phyloP scores from a whole-genome alignment of 1,140 invertebrate genomes.

The Cylas formicarius region DNA sequence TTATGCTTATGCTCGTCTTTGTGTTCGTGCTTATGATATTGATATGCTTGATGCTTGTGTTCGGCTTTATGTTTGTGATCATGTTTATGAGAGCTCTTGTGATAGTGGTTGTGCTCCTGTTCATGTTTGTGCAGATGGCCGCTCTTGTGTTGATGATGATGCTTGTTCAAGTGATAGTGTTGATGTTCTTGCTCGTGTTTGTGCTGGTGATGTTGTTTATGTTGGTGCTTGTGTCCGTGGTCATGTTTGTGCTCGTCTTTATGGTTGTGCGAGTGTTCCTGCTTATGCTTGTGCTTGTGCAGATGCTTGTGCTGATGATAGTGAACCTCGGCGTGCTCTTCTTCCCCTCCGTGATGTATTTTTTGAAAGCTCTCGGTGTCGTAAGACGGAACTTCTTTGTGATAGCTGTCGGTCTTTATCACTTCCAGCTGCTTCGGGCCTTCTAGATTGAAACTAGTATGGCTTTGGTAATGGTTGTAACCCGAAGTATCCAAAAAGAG shows the following conservation, averaged over 20 bases:
- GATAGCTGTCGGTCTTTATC: conserved; percentile 27
- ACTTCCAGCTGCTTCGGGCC: conserved; percentile 31
- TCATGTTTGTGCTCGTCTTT: conserved; percentile 6
- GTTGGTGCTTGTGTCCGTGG: conserved; percentile 13
- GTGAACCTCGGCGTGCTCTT: conserved; percentile 16
- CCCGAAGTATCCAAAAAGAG: conserved; percentile 16
- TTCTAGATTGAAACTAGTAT: conserved; percentile 24
- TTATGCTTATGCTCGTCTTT: conserved; percentile 15
- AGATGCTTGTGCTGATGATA: conserved; percentile 20
- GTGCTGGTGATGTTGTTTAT: conserved; percentile 9
- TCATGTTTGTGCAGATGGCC: conserved; percentile 13
- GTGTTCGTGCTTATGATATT: conserved; percentile 16
- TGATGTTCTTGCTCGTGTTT: conserved; percentile 12
- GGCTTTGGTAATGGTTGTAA: conserved; percentile 28
- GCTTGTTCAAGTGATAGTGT: conserved; percentile 10
- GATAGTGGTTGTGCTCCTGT: conserved; percentile 7
- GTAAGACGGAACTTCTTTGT: conserved; percentile 22
- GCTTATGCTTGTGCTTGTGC: conserved; percentile 18
- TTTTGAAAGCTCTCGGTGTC: conserved; percentile 14
- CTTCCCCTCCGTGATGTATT: no score
- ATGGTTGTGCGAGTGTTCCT: conserved; percentile 19
- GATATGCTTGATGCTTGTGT: conserved; percentile 15
- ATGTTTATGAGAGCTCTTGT: conserved; percentile 15
- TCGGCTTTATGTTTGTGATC: conserved; percentile 22
- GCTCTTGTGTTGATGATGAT: conserved; percentile 7